phyloP scores from a whole-genome alignment of 2,888 invertebrate species.

The Coelopa pilipes region DNA sequence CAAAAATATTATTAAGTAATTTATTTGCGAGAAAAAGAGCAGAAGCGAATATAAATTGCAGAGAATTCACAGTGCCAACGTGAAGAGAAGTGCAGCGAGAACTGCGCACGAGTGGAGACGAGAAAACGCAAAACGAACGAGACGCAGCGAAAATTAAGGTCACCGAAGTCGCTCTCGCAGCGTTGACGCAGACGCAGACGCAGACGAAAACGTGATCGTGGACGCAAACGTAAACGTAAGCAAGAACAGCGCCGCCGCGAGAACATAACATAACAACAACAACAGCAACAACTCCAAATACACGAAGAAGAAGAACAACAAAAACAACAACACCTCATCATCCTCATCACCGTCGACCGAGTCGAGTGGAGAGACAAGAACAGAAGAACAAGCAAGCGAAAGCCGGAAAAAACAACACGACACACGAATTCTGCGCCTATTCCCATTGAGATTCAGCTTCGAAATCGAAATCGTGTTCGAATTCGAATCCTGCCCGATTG shows the following conservation, averaged over 20 bases:
- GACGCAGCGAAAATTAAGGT: slow-evolving; percentile 34
- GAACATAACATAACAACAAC: slow-evolving; percentile 15
- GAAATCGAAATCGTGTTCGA: too few species aligned
- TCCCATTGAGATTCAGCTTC: too few species aligned
- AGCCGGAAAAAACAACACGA: too few species aligned
- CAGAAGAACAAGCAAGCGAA: too few species aligned
- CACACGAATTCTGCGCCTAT: too few species aligned
- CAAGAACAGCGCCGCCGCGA: slow-evolving; percentile 19
- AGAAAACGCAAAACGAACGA: slow-evolving; percentile 17
- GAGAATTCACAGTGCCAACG: background rate
- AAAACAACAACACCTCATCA: slow-evolving; percentile 16
- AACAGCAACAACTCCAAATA: slow-evolving; percentile 26
- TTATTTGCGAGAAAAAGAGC: background rate
- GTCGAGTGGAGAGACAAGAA: too few species aligned
- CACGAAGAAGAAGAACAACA: slow-evolving; percentile 16
- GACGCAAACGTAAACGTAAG: slow-evolving; percentile 23
- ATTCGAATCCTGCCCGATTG: too few species aligned
- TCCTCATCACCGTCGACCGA: too few species aligned
- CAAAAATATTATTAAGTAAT: too few species aligned
- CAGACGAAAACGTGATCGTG: background rate
- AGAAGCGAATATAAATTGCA: background rate
- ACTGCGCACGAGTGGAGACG: background rate
- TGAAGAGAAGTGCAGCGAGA: slow-evolving; percentile 5
- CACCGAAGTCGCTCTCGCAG: slow-evolving; percentile 29
- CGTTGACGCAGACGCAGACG: too few species aligned